Conservation (phyloP, 2,888 invertebrate species). For the Chloroclysta siterata region DNA sequence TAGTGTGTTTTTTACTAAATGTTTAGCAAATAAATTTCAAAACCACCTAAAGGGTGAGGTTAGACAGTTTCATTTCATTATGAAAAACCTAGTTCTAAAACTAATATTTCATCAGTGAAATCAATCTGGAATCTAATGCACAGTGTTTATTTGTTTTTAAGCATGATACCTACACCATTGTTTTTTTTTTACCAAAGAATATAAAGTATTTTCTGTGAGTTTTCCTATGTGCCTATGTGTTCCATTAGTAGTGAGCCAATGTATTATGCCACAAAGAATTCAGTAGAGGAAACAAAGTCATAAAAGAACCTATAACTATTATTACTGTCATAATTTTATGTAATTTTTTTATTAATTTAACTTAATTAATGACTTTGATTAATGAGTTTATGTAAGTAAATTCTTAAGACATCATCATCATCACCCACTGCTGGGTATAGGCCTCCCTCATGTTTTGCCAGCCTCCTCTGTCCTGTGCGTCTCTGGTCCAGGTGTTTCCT, state of each 20-base stretch:
- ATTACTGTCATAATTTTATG: neutral
- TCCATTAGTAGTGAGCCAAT: slow-evolving; percentile 16
- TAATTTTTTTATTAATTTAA: too few species aligned
- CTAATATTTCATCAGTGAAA: neutral
- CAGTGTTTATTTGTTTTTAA: neutral
- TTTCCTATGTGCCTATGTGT: slow-evolving; percentile 5
- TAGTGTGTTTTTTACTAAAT: neutral
- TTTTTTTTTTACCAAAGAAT: neutral
- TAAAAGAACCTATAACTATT: neutral
- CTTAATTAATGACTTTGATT: too few species aligned
- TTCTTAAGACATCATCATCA: too few species aligned
- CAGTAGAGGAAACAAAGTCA: slow-evolving; percentile 7
- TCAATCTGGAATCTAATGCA: neutral
- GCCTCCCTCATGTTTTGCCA: too few species aligned
- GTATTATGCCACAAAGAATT: slow-evolving; percentile 12
- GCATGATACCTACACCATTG: slow-evolving; percentile 16
- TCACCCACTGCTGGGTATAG: too few species aligned
- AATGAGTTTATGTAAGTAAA: too few species aligned
- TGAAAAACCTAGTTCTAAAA: neutral
- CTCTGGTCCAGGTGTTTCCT: too few species aligned
- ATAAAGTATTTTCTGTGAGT: neutral
- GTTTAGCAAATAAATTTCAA: neutral
- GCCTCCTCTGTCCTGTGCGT: too few species aligned
- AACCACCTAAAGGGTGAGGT: neutral
- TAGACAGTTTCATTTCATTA: slow-evolving; percentile 1